Conservation (phyloP, 2,888 invertebrate species). For the Dysmachus trigonus region DNA sequence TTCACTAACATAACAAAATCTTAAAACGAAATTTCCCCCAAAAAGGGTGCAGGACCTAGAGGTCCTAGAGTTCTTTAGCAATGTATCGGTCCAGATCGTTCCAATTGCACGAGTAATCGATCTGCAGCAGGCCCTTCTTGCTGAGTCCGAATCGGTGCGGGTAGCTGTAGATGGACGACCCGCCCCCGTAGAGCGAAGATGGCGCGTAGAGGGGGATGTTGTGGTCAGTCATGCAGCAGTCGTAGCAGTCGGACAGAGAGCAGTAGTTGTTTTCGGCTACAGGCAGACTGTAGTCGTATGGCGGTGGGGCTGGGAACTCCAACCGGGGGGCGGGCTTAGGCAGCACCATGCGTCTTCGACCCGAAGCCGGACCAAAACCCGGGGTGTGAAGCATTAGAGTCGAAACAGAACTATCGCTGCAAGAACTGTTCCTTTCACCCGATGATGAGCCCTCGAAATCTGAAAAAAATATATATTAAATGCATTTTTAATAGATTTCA, state of each 20-base stretch:
- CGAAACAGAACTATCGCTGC: conserved; percentile 52
- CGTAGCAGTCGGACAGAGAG: conserved; percentile 49
- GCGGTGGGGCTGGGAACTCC: conserved; percentile 61
- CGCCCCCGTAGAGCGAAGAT: conserved; percentile 46
- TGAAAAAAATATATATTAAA: conserved; percentile 13
- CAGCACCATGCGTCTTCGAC: conserved; percentile 56
- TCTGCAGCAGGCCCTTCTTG: conserved; percentile 80
- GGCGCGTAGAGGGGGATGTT: conserved; percentile 54
- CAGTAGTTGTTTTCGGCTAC: conserved; percentile 49
- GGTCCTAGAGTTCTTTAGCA: conserved; percentile 55
- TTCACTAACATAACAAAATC: background rate
- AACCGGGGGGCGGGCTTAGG: conserved; percentile 60
- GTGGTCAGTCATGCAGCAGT: conserved; percentile 44
- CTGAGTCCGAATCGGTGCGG: conserved; percentile 72
- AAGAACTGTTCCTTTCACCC: conserved; percentile 50
- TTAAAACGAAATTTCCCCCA: background rate
- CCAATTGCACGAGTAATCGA: conserved; percentile 86
- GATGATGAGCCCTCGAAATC: conserved; percentile 50
- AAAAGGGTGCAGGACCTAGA: background rate
- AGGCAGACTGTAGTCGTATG: conserved; percentile 57
- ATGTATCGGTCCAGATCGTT: conserved; percentile 81
- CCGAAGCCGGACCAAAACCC: conserved; percentile 57
- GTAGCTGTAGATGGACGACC: conserved; percentile 61
- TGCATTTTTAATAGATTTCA: no score
- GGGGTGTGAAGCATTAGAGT: conserved; percentile 58